A percentile compares a stretch with the other conserved stretches of the same genome.
These are phyloP conservation scores for Mobula birostris DNA, from an alignment of 2,113 vertebrate species.

Conservation along the genomic window DNA sequence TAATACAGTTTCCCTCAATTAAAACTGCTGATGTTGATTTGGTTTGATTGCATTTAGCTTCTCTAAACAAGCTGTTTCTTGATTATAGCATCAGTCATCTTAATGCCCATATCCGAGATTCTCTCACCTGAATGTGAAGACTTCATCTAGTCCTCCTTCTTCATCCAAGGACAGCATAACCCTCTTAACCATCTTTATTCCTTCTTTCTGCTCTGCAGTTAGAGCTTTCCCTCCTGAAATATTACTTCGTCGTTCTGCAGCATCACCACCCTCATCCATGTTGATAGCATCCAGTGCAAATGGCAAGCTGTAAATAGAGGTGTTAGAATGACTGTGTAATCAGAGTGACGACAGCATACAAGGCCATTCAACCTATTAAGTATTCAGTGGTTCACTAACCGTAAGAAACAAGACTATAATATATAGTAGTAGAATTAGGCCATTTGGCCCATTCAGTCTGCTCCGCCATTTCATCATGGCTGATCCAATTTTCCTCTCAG, in stretches of 20 bases:
- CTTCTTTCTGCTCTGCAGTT: conserved; percentile 65
- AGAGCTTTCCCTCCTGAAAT: conserved; percentile 60
- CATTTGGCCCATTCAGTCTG: too few species aligned
- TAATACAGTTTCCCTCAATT: too few species aligned
- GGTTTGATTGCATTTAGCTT: too few species aligned
- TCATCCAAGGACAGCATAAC: conserved; percentile 75
- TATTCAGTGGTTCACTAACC: too few species aligned
- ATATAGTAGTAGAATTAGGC: too few species aligned
- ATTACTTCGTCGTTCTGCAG: conserved; percentile 32
- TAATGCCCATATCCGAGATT: conserved; percentile 4
- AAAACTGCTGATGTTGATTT: too few species aligned
- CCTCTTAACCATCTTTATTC: conserved; percentile 67
- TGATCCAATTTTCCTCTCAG: too few species aligned
- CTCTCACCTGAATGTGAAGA: conserved; percentile 81
- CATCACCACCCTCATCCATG: conserved; percentile 39
- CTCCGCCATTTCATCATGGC: too few species aligned
- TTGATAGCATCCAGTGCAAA: conserved; percentile 59
- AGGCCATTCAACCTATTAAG: not conserved
- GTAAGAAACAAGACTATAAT: too few species aligned
- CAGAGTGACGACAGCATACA: not conserved
- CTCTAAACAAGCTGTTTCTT: too few species aligned
- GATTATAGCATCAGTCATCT: conserved; percentile 28
- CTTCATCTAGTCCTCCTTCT: conserved; percentile 72
- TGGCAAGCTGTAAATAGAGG: conserved; percentile 65
- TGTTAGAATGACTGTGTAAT: not conserved